Conservation (phyloP, 1,140 invertebrate genomes). For the Ladona fulva region DNA sequence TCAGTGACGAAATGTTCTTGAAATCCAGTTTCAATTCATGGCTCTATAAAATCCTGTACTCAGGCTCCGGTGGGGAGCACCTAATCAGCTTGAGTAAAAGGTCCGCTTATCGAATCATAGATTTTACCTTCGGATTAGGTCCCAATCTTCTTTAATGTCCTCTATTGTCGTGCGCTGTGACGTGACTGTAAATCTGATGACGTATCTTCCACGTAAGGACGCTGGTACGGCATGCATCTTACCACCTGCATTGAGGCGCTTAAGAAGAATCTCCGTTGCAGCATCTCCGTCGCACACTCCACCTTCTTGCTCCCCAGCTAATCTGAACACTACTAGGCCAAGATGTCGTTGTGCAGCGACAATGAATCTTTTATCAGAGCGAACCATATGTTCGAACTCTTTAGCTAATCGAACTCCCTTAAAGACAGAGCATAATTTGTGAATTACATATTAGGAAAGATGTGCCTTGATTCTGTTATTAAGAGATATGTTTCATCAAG, state of each 20-base stretch:
- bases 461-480: too few relatives aligned
- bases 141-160: conserved; percentile 85
- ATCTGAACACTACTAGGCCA: conserved; percentile 87
- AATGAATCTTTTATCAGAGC: conserved; percentile 77
- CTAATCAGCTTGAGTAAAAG: too few relatives aligned
- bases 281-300: not conserved
- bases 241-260: conserved; percentile 74
- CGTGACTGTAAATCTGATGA: conserved; percentile 88
- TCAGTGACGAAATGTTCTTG: too few relatives aligned
- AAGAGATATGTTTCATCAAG: too few relatives aligned
- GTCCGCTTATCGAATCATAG: too few relatives aligned
- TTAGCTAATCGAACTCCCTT: conserved; percentile 74
- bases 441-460: too few relatives aligned
- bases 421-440: conserved; percentile 18
- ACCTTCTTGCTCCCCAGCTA: conserved; percentile 68
- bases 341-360: conserved; percentile 79
- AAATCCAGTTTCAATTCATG: too few relatives aligned
- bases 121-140: conserved; percentile 55
- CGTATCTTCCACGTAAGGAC: conserved; percentile 72
- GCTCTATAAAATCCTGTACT: too few relatives aligned
- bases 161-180: conserved; percentile 79
- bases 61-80: too few relatives aligned
- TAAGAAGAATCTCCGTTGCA: conserved; percentile 73
- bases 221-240: conserved; percentile 88
- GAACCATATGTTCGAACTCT: conserved; percentile 78